phyloP scores from a whole-genome alignment of 2,888 invertebrate species.

The Ephialtes manifestator region DNA sequence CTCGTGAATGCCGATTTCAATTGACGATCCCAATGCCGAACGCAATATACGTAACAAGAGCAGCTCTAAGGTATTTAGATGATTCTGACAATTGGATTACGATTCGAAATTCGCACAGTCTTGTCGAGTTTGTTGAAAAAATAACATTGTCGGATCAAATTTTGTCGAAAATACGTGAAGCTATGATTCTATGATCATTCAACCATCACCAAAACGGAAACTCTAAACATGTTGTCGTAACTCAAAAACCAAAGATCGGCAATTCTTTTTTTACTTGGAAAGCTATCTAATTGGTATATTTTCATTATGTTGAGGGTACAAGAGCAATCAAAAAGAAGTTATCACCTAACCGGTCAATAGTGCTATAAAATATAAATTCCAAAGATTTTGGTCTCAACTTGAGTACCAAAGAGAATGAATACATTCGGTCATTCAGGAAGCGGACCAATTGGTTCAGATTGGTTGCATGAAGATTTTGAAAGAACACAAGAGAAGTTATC shows the following conservation, averaged over 20 bases:
- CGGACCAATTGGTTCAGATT: background rate
- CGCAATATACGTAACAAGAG: constrained; percentile 3
- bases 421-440: background rate
- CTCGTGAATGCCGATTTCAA: background rate
- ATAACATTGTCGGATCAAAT: too few species aligned
- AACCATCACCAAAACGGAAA: too few species aligned
- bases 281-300: background rate
- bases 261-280: background rate
- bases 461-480: too few species aligned
- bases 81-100: background rate
- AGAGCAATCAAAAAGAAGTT: too few species aligned
- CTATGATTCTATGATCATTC: too few species aligned
- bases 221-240: background rate
- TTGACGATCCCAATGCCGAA: background rate
- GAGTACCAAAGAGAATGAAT: background rate
- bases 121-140: too few species aligned
- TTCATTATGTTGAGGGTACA: too few species aligned
- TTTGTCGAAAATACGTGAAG: too few species aligned
- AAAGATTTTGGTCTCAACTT: background rate
- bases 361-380: too few species aligned
- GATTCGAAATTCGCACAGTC: too few species aligned
- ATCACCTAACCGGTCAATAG: too few species aligned
- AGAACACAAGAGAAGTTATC: too few species aligned
- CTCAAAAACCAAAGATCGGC: background rate
- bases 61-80: background rate